Conservation (phyloP, 2,113 vertebrate genomes). For the Pogona vitticeps region DNA sequence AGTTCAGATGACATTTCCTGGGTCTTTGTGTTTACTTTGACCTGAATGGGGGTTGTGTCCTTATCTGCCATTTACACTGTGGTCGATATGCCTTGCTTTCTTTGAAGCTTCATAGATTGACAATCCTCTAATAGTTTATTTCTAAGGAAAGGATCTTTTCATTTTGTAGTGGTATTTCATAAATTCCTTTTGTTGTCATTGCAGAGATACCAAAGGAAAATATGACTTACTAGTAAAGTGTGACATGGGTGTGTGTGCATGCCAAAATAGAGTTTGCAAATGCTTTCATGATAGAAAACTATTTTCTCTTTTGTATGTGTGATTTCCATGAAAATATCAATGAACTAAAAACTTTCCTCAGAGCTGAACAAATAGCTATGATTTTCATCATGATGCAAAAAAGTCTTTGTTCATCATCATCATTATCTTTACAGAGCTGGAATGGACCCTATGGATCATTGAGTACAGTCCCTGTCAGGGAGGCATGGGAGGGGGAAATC, state of each 20-base stretch:
- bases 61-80: background rate
- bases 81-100: slow-evolving; percentile 28
- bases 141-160: slow-evolving; percentile 7
- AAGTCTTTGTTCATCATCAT: background rate
- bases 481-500: no score
- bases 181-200: slow-evolving; percentile 45
- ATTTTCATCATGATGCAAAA: background rate
- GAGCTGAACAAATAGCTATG: background rate
- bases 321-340: no score
- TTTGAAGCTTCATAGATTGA: slow-evolving; percentile 31
- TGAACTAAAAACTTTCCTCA: background rate
- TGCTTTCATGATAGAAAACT: background rate
- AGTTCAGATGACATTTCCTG: slow-evolving; percentile 36
- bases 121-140: slow-evolving; percentile 31
- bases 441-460: no score
- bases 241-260: background rate
- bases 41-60: slow-evolving; percentile 20
- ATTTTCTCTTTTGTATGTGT: background rate
- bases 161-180: slow-evolving; percentile 57
- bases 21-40: slow-evolving; percentile 26
- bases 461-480: no score
- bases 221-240: background rate
- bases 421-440: no score
- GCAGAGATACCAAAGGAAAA: background rate
- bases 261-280: background rate